A percentile compares a stretch with the other conserved stretches of the same genome.
These are phyloP conservation scores for Orthosia gothica DNA, from an alignment of 2,888 invertebrate genomes.

Conservation along the genomic window DNA sequence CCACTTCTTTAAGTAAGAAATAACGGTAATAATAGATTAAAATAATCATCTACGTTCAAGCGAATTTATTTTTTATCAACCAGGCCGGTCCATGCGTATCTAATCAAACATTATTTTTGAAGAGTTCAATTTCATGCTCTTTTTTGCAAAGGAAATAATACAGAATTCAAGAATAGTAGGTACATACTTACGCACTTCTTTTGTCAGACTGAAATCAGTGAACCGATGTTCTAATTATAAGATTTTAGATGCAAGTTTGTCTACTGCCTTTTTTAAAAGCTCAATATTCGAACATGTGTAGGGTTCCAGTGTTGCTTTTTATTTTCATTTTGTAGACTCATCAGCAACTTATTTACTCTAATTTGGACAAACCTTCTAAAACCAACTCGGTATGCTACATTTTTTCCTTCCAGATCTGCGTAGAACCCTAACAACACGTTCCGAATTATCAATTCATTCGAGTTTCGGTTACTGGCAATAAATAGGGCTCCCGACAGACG, in stretches of 20 bases:
- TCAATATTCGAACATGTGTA: background rate
- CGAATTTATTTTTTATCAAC: constrained; percentile 58
- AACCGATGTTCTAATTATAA: background rate
- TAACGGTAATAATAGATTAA: constrained; percentile 60
- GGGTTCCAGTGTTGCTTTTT: background rate
- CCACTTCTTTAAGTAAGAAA: constrained; percentile 17
- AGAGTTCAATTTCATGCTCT: constrained; percentile 48
- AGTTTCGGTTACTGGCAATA: constrained; percentile 84
- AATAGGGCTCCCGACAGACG: constrained; percentile 85
- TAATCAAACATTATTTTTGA: constrained; percentile 53
- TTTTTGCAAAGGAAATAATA: constrained; percentile 29
- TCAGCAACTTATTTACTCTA: background rate
- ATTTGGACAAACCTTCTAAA: background rate
- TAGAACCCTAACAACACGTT: constrained; percentile 56
- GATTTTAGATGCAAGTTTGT: background rate
- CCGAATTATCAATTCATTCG: constrained; percentile 84
- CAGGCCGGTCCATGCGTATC: constrained; percentile 34
- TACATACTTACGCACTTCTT: background rate
- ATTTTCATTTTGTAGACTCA: background rate
- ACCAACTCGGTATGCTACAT: background rate
- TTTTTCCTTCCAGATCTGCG: constrained; percentile 23
- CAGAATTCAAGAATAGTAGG: background rate
- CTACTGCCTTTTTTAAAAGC: background rate
- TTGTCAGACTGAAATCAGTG: background rate
- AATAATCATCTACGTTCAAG: constrained; percentile 47